Evolutionary conservation across 2,888 invertebrate genomes (phyloP).

Genomic region (Dorcus parallelipipedus): DNA sequence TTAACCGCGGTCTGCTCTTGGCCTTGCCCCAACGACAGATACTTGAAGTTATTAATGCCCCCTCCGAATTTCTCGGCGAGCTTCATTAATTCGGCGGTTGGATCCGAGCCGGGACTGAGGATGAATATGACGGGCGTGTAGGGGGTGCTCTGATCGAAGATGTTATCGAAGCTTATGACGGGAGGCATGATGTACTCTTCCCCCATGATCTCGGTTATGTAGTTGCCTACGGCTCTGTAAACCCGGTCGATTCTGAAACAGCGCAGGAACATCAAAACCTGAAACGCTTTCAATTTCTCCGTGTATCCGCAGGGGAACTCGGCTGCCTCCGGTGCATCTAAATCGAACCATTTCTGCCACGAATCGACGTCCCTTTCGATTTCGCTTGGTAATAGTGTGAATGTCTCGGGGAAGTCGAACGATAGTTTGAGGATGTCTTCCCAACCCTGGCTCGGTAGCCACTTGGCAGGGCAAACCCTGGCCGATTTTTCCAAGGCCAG

Average conservation of each 20-base stretch:
- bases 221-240: slow-evolving; percentile 80
- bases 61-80: slow-evolving; percentile 67
- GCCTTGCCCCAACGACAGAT: slow-evolving; percentile 89
- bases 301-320: slow-evolving; percentile 69
- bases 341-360: slow-evolving; percentile 78
- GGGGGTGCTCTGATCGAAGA: slow-evolving; percentile 81
- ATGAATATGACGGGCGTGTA: slow-evolving; percentile 88
- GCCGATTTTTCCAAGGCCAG: slow-evolving; percentile 73
- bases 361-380: slow-evolving; percentile 52
- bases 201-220: slow-evolving; percentile 78
- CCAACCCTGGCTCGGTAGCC: slow-evolving; percentile 62
- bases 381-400: slow-evolving; percentile 62
- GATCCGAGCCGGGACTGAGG: slow-evolving; percentile 91
- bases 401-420: slow-evolving; percentile 64
- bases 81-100: slow-evolving; percentile 81
- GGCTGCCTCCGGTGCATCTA: slow-evolving; percentile 73
- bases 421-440: slow-evolving; percentile 76
- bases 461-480: slow-evolving; percentile 58
- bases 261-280: slow-evolving; percentile 77
- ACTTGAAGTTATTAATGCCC: slow-evolving; percentile 76
- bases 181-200: slow-evolving; percentile 88
- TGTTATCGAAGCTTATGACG: slow-evolving; percentile 76
- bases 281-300: slow-evolving; percentile 60
- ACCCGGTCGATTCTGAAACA: slow-evolving; percentile 90
- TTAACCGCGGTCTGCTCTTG: slow-evolving; percentile 80